Evolutionary conservation across 2,113 vertebrate species (phyloP).

Genomic region (Scomber colias): DNA sequence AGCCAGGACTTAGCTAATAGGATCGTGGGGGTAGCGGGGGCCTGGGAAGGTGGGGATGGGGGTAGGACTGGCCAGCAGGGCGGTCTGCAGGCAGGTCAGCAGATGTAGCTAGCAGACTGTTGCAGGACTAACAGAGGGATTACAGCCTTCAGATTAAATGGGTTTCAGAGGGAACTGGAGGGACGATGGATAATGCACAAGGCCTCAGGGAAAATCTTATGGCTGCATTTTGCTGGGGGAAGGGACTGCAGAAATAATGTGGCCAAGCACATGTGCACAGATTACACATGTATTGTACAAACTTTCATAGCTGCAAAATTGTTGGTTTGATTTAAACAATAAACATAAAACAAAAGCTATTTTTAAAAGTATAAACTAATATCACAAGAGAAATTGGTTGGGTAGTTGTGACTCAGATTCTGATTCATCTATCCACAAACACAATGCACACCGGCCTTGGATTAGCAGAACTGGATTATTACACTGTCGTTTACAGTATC

Average conservation of each 20-base stretch:
- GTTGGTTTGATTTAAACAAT: neutral
- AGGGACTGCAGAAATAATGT: neutral
- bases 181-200: conserved; percentile 70
- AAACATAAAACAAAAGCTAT: neutral
- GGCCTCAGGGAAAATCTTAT: conserved; percentile 58
- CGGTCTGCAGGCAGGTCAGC: conserved; percentile 73
- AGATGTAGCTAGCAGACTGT: conserved; percentile 83
- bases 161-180: conserved; percentile 75
- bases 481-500: conserved; percentile 69
- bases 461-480: conserved; percentile 75
- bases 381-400: neutral
- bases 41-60: conserved; percentile 66
- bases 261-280: conserved; percentile 1
- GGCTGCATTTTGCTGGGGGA: conserved; percentile 41
- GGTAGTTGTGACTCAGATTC: neutral
- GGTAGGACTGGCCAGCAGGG: conserved; percentile 58
- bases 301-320: no score
- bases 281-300: neutral
- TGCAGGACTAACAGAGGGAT: conserved; percentile 81
- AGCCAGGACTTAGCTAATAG: conserved; percentile 94
- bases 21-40: conserved; percentile 88
- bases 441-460: conserved; percentile 32
- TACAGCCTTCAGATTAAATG: conserved; percentile 82
- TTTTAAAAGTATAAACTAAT: neutral
- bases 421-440: conserved; percentile 20